Conservation (phyloP, 1,140 invertebrate species). For the Macrotrachela quadricornifera region DNA sequence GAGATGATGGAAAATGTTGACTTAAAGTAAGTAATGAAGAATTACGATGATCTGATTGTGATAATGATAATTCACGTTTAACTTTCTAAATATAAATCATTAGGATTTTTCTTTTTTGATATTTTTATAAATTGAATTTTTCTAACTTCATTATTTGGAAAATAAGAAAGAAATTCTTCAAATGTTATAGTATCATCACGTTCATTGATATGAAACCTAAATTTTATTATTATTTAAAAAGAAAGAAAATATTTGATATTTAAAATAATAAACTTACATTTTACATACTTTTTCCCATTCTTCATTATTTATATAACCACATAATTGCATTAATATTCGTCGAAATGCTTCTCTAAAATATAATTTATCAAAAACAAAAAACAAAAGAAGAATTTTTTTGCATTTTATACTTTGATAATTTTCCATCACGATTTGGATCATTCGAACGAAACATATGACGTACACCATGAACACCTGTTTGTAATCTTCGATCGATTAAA, state of each 20-base stretch:
- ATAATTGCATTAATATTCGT: conserved; percentile 1
- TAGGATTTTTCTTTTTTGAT: too few relatives aligned
- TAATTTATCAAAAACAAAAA: background rate
- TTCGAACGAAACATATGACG: conserved; percentile 3
- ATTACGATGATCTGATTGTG: too few relatives aligned
- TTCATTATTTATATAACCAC: conserved; percentile 6
- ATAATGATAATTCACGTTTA: too few relatives aligned
- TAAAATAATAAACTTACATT: background rate
- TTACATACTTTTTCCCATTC: background rate
- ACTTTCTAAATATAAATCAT: too few relatives aligned
- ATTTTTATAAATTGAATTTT: too few relatives aligned
- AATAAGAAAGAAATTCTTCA: conserved; percentile 2
- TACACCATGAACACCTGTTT: conserved; percentile 1
- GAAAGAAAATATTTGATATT: background rate
- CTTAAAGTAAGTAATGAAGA: too few relatives aligned
- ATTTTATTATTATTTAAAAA: background rate
- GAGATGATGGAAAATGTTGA: too few relatives aligned
- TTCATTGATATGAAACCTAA: conserved; percentile 2
- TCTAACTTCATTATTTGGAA: background rate
- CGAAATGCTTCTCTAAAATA: conserved; percentile 1
- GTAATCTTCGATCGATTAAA: conserved; percentile 3
- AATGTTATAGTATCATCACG: background rate
- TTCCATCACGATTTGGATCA: background rate
- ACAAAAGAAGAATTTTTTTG: background rate
- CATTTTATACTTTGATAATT: background rate